Base-by-base conservation (phyloP, 2,888 invertebrate species). In the Apotomis turbidana region DNA sequence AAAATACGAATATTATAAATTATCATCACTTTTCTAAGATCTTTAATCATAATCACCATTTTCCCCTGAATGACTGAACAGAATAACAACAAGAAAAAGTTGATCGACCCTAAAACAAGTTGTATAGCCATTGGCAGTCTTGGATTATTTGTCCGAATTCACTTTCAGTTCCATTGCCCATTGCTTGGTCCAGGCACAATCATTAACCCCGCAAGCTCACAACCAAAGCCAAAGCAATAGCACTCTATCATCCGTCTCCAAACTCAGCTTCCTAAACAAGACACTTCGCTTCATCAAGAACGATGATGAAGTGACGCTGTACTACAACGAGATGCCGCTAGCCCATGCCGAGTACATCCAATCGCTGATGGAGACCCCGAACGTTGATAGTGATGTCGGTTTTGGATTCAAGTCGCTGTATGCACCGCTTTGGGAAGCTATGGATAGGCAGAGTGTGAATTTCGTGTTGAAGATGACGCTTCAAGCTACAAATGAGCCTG, bases 271-370 rank as follows among this genome's bases (percentile, higher is more conserved):
- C 72, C 74, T 88, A 0, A 80, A 83, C 8, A 73, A 74, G 0
- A 81, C 82, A 0, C 74, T 86, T 0, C 79, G 78, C n/a, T 90
- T 87, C 69, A 71, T 89, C 0, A 85, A 85, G 70, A 80, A 85
- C 15, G 76, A 81, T 4, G 67, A 57, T 13, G 74, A 73, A 44
- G 59, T 74, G 0, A 71, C 51, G 0, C 59, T 85, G 8, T 70
- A 78, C n/a, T 88, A 83, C 70, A 81, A 84, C 0, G 79, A 81
- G 15, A 79, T 89, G 80, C 75, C 75, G 0, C 13, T 68, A 0
- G 59, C 71, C 0, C 81, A 85, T 51, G 81, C 83, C 0, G 70
- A 80, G 4, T 84, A 78, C 13, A 55, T 86, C 0, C 75, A 78
- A 62, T 73, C 74, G 6, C 75, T 84, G 59, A 73, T 85, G n/a